phyloP scores from a whole-genome alignment of 2,797 vertebrate species.

The Erethizon dorsatum region DNA sequence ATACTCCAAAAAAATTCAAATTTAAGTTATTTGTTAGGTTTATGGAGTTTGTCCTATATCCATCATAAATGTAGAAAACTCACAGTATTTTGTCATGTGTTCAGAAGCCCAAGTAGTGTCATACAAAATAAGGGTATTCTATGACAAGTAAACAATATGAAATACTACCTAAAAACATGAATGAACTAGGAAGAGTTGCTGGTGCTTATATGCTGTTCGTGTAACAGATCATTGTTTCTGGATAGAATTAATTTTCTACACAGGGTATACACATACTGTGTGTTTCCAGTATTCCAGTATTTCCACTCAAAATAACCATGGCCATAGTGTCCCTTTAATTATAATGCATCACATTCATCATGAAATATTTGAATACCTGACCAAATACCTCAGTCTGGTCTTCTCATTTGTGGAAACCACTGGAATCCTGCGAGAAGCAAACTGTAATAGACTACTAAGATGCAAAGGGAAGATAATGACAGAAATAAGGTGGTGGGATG shows the following conservation, averaged over 20 bases:
- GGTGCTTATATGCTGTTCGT: neutral
- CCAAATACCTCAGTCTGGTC: neutral
- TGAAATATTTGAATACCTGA: conserved; percentile 8
- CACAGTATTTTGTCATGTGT: neutral
- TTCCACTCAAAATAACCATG: neutral
- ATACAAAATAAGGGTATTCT: neutral
- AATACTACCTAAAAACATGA: neutral
- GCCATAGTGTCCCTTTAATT: neutral
- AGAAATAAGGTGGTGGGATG: neutral
- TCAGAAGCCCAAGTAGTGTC: neutral
- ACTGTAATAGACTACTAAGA: neutral
- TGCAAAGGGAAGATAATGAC: neutral
- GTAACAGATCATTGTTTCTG: neutral
- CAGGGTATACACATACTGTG: neutral
- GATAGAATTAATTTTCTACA: neutral
- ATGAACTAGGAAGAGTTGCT: neutral
- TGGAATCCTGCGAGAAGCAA: neutral
- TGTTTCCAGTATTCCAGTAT: neutral
- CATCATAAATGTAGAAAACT: neutral
- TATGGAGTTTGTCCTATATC: neutral
- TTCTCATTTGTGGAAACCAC: neutral
- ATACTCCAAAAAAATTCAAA: conserved; percentile 4
- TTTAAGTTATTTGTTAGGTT: neutral
- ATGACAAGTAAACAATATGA: neutral
- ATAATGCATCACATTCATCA: neutral